Percentiles rank a stretch among this genome's conserved stretches.
Conservation (phyloP, 1,140 invertebrate genomes). For the Luehdorfia chinensis region DNA sequence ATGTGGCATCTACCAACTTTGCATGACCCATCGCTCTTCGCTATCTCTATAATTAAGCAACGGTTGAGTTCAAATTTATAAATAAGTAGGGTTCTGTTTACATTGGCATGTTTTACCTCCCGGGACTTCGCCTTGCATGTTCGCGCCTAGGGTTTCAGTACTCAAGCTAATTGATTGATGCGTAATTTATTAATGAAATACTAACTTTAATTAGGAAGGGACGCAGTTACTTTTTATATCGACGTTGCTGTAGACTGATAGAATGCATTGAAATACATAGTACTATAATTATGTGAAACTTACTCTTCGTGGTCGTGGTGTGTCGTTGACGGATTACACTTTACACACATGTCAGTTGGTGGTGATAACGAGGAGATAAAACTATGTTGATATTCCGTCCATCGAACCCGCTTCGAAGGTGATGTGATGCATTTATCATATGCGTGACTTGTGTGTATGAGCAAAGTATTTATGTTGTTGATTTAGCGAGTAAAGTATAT, state of each 20-base stretch:
- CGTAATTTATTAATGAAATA: constrained; percentile 67
- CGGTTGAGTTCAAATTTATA: constrained; percentile 11
- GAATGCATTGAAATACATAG: not conserved
- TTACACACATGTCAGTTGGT: constrained; percentile 20
- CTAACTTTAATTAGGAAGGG: constrained; percentile 24
- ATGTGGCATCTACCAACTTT: constrained; percentile 56
- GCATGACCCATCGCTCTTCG: constrained; percentile 33
- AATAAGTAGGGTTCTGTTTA: constrained; percentile 31
- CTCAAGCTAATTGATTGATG: constrained; percentile 61
- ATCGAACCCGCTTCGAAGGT: constrained; percentile 28
- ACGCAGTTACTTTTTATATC: constrained; percentile 12
- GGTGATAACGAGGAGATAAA: constrained; percentile 35
- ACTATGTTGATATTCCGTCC: constrained; percentile 32
- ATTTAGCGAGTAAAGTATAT: not conserved
- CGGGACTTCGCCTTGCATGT: constrained; percentile 54
- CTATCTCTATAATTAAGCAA: constrained; percentile 17
- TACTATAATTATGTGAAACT: not conserved
- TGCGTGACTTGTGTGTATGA: not conserved
- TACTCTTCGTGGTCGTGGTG: constrained; percentile 21
- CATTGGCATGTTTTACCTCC: constrained; percentile 56
- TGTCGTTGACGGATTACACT: constrained; percentile 38
- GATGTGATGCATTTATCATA: constrained; percentile 11
- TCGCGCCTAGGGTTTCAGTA: constrained; percentile 66
- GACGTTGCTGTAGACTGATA: constrained; percentile 17
- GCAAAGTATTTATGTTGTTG: not conserved